A percentile compares a stretch with the other conserved stretches of the same genome.
These are phyloP conservation scores for Ceratina australensis DNA, from an alignment of 1,140 invertebrate species.

Conservation along the genomic window DNA sequence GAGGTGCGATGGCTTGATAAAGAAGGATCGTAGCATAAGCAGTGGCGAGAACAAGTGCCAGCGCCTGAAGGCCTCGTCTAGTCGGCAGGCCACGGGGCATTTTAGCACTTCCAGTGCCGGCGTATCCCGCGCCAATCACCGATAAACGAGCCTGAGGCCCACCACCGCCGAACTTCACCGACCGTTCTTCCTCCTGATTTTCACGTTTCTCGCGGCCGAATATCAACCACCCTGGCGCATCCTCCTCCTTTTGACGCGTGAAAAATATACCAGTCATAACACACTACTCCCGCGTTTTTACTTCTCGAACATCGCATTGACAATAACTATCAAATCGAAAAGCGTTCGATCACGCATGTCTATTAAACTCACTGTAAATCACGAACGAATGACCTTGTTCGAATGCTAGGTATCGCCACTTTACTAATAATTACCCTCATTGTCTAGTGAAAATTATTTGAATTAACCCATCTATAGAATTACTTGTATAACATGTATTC, in stretches of 20 bases:
- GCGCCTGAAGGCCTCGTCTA: constrained; percentile 74
- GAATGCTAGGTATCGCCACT: too few species aligned
- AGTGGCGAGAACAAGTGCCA: constrained; percentile 74
- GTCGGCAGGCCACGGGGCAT: constrained; percentile 75
- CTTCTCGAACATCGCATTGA: not conserved
- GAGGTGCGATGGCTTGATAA: constrained; percentile 82
- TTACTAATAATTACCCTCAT: too few species aligned
- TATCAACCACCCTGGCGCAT: constrained; percentile 66
- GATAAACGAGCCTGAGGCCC: constrained; percentile 45
- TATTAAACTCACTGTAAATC: not conserved
- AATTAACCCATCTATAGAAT: too few species aligned
- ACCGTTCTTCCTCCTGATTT: constrained; percentile 24
- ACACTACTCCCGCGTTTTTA: constrained; percentile 11
- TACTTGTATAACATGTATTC: too few species aligned
- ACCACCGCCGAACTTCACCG: constrained; percentile 35
- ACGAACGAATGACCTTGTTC: not conserved
- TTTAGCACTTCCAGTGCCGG: constrained; percentile 54
- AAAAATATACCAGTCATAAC: constrained; percentile 70
- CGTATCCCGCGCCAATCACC: constrained; percentile 36
- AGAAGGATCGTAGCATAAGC: constrained; percentile 84
- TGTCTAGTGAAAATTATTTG: too few species aligned
- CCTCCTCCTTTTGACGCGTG: constrained; percentile 61
- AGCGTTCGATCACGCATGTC: too few species aligned
- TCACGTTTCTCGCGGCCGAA: constrained; percentile 49
- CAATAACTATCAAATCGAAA: not conserved